Conservation (phyloP, 1,140 invertebrate species). For the Helicoverpa armigera region DNA sequence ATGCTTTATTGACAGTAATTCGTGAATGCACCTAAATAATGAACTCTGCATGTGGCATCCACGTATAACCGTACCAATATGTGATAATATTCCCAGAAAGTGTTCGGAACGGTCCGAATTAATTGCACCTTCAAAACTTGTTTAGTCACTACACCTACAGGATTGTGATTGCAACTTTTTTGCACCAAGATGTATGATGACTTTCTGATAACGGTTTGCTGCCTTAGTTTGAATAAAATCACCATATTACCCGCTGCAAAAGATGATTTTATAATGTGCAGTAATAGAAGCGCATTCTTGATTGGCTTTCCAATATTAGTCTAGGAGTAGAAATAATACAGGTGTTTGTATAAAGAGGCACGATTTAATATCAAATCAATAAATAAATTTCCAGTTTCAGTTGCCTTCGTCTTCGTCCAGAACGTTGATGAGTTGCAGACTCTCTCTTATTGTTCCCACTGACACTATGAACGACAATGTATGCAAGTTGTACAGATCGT, state of each 20-base stretch:
- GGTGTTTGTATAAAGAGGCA: neutral
- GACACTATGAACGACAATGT: conserved; percentile 75
- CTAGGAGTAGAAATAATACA: neutral
- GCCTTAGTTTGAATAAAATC: neutral
- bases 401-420: conserved; percentile 74
- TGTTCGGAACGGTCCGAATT: conserved; percentile 26
- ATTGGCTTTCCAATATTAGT: neutral
- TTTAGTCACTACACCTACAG: conserved; percentile 38
- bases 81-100: conserved; percentile 53
- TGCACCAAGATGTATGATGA: neutral
- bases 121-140: conserved; percentile 42
- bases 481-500: conserved; percentile 77
- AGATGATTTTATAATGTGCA: neutral
- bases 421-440: conserved; percentile 72
- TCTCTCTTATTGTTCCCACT: conserved; percentile 73
- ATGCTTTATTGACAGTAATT: conserved; percentile 75
- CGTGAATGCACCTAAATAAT: conserved; percentile 69
- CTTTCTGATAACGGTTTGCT: conserved; percentile 15
- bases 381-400: conserved; percentile 43
- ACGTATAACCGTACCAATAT: conserved; percentile 49
- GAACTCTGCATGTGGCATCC: conserved; percentile 64
- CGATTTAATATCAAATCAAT: conserved; percentile 37
- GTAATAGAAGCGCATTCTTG: neutral
- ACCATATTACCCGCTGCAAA: neutral
- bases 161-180: conserved; percentile 27